Evolutionary conservation across 2,797 vertebrate genomes (phyloP), one percentile per base, ranked within the genome.

Genomic region (Echeneis naucrates): DNA sequence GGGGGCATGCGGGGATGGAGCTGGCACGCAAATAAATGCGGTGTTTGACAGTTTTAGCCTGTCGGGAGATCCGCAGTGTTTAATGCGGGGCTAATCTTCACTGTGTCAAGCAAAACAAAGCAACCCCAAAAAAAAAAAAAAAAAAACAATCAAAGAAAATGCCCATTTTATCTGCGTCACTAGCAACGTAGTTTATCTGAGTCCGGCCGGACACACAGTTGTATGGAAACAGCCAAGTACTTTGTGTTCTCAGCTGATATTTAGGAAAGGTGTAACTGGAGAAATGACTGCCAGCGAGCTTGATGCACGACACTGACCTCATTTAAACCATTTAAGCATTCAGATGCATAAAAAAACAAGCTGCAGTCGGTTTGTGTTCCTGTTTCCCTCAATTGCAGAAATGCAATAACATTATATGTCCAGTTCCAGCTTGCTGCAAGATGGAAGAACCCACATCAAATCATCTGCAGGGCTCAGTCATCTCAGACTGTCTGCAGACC

Each of bases 121-220:
- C n/a, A n/a, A n/a, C n/a, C n/a, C n/a, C n/a, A n/a, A n/a, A n/a
- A n/a, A n/a, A n/a, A n/a, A n/a, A n/a, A n/a, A n/a, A n/a, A n/a
- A n/a, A n/a, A n/a, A n/a, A n/a, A n/a, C n/a, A n/a, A n/a, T n/a
- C n/a, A n/a, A n/a, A n/a, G n/a, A 9, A 68, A 47, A 54, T 8
- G 59, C 68, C 55, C 35, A 69, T 88, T 88, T 83, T 60, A 74
- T 80, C 90, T 93, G 92, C 92, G 90, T 93, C 92, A 93, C 82
- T 55, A 68, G 61, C 74, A 79, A 56, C 77, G 81, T 87, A 70
- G 76, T 63, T 72, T 13, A 72, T 66, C 73, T 66, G 48, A 68
- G 82, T 78, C 80, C 85, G 65, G 59, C 50, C 72, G 67, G 52
- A 47, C 77, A 71, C 37, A 55, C 77, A 75, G 35, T 82, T 68